Conservation (phyloP, 2,113 vertebrate genomes). For the Cephalopterus ornatus region DNA sequence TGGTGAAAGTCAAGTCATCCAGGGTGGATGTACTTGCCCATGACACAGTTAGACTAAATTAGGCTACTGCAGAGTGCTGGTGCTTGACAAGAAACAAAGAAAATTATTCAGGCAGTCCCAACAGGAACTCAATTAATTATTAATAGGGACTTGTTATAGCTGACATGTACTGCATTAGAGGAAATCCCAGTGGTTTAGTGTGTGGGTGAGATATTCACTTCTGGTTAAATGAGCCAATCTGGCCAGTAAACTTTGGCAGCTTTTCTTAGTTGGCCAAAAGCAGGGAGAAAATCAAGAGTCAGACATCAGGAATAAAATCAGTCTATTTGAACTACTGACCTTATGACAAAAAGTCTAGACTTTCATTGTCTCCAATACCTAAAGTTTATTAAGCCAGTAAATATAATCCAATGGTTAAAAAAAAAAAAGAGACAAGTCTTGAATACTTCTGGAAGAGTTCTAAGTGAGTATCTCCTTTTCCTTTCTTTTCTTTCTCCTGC, state of each 20-base stretch:
- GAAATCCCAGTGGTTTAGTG: background rate
- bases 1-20: background rate
- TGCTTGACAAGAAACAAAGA: background rate
- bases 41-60: background rate
- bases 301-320: conserved; percentile 26
- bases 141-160: background rate
- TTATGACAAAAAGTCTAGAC: conserved; percentile 1
- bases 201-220: background rate
- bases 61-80: background rate
- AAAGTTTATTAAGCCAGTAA: conserved; percentile 35
- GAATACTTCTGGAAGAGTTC: background rate
- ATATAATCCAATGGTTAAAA: background rate
- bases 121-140: conserved; percentile 29
- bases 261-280: background rate
- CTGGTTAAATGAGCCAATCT: conserved; percentile 1
- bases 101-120: conserved; percentile 13
- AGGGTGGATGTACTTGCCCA: background rate
- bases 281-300: conserved; percentile 42
- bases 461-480: background rate
- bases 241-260: conserved; percentile 19
- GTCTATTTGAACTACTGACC: background rate
- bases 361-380: background rate
- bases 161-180: background rate
- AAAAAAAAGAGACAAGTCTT: background rate
- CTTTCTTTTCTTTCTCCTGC: background rate